phyloP scores from a whole-genome alignment of 2,113 vertebrate genomes.

The Tretioscincus oriximinensis region DNA sequence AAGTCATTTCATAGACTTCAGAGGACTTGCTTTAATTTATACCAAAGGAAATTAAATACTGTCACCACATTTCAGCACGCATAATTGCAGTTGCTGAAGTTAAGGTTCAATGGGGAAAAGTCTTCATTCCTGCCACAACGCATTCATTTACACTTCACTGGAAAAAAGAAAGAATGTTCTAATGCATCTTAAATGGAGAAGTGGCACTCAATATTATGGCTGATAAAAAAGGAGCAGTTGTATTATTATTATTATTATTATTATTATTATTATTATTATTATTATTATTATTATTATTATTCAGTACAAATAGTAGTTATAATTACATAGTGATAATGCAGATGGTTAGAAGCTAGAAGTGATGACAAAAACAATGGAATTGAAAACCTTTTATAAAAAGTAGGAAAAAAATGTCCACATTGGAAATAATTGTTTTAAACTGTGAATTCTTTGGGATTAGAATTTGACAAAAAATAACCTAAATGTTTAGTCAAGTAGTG shows the following conservation, averaged over 20 bases:
- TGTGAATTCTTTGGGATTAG: background rate
- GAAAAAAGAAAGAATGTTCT: too few relatives aligned
- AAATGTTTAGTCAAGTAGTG: too few relatives aligned
- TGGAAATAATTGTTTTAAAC: background rate
- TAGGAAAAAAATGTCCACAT: too few relatives aligned
- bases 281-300: too few relatives aligned
- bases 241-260: too few relatives aligned
- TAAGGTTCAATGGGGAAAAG: background rate
- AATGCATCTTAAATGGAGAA: background rate
- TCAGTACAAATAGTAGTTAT: too few relatives aligned
- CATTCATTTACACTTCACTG: background rate
- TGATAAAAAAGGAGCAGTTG: too few relatives aligned
- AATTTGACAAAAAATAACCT: too few relatives aligned
- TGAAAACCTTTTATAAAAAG: background rate
- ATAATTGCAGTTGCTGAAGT: background rate
- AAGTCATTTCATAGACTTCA: background rate
- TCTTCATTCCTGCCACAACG: background rate
- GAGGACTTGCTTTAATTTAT: background rate
- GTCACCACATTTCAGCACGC: conserved; percentile 1
- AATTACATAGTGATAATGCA: too few relatives aligned
- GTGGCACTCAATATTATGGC: background rate
- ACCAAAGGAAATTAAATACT: conserved; percentile 2
- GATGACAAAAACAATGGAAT: background rate
- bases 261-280: too few relatives aligned
- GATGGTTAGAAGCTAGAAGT: background rate